Percentiles rank a stretch among this genome's conserved stretches.
phyloP scores from a whole-genome alignment of 2,113 vertebrate species.

The Coryphaenoides rupestris region DNA sequence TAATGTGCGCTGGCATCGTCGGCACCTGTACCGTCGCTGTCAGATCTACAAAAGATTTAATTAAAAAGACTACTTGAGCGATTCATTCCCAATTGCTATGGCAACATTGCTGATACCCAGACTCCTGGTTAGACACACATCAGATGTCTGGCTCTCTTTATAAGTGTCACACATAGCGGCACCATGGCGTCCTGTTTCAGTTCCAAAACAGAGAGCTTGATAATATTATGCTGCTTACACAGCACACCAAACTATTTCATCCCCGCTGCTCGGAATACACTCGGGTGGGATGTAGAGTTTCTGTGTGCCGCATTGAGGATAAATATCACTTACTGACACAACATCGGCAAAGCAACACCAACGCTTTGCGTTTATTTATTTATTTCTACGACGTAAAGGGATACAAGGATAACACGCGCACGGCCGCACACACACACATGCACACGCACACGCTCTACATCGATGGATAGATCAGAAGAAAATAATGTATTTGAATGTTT shows the following conservation, averaged over 20 bases:
- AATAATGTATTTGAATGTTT: too few relatives aligned
- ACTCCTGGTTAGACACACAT: constrained; percentile 75
- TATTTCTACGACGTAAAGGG: too few relatives aligned
- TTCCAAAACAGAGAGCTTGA: not conserved
- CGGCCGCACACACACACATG: not conserved
- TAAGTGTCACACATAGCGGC: constrained; percentile 17
- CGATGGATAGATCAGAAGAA: not conserved
- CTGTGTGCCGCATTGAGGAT: too few relatives aligned
- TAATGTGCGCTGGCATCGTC: constrained; percentile 77
- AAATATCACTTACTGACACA: constrained; percentile 12
- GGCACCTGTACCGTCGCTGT: constrained; percentile 70
- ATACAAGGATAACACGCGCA: not conserved
- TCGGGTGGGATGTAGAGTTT: constrained; percentile 8
- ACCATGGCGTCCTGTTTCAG: constrained; percentile 11
- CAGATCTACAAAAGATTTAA: constrained; percentile 89
- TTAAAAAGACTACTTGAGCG: constrained; percentile 84
- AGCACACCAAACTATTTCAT: constrained; percentile 20
- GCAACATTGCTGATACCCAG: constrained; percentile 82
- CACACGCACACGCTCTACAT: not conserved
- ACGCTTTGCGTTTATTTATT: not conserved
- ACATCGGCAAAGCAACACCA: not conserved
- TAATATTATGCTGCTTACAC: constrained; percentile 25
- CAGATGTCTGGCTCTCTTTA: constrained; percentile 74
- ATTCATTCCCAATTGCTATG: constrained; percentile 88
- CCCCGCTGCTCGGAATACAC: constrained; percentile 37